Base-by-base conservation (phyloP, 2,113 vertebrate genomes). In the Triplophysa tibetana region DNA sequence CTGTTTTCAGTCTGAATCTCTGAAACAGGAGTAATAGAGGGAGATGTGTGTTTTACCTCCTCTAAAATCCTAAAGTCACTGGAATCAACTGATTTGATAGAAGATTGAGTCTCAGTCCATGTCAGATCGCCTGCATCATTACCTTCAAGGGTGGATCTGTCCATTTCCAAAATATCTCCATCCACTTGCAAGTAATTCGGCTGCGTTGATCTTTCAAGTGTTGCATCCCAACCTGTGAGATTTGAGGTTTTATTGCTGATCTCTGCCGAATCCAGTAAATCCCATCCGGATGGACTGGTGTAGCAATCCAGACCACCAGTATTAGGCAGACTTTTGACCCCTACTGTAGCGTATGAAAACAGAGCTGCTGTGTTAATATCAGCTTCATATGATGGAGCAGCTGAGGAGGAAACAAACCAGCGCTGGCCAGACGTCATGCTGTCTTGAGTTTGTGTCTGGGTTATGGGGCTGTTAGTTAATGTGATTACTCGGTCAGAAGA, bases 61-160 rank as follows among this genome's bases (percentile, higher is more conserved):
- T 94, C 93, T 87, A 94, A 94, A 91, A 94, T 94, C 87, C 93
- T 93, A 85, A 94, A 94, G 88, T 95, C 94, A 75, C 90, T 89
- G 52, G 94, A 94, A 86, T 94, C 92, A 88, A 94, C 93, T 84
- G 94, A 93, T 77, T 94, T 94, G 86, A 95, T 94, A 63, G 93
- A 94, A 8, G 94, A 93, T 16, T 93, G 92, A 1, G 94, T 93
- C 86, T 94, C 94, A 87, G 93, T 93, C 94, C 95, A 96, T 87
- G 91, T 94, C 80, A 92, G 92, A 85, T 95, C 94, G 81, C 92
- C 90, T 86, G 92, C 89, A 88, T 95, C 94, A 89, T 95, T 94
- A 81, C 92, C 91, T 90, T 95, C 94, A 81, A 90, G 90, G 89
- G 93, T 91, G 62, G 93, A 94, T 77, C 92, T 88, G 88, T 95